A percentile compares a stretch with the other conserved stretches of the same genome.
Conservation (phyloP, 2,113 vertebrate species). For the Lophius piscatorius region DNA sequence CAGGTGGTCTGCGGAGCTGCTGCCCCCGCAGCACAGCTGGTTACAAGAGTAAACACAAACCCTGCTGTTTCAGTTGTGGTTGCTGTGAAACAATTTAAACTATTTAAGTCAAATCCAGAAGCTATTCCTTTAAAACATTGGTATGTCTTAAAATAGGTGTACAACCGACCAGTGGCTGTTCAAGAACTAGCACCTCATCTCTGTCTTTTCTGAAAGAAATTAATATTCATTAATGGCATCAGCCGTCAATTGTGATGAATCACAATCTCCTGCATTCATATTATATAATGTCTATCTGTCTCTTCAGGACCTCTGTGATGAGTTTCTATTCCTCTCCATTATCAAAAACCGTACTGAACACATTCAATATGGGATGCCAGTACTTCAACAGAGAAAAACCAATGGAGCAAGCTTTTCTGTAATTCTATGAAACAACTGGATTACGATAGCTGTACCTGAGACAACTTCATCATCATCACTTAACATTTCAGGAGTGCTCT, state of each 20-base stretch:
- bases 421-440: neutral
- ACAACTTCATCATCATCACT: too few species aligned
- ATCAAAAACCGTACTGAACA: neutral
- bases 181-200: too few species aligned
- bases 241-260: neutral
- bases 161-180: neutral
- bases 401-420: neutral
- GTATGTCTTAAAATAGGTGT: neutral
- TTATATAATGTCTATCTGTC: neutral
- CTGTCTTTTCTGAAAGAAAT: too few species aligned
- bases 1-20: slow-evolving; percentile 73
- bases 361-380: neutral
- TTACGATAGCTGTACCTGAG: neutral
- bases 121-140: neutral
- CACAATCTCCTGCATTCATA: neutral
- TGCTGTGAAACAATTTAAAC: slow-evolving; percentile 13
- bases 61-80: slow-evolving; percentile 24
- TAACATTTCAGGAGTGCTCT: too few species aligned
- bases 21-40: slow-evolving; percentile 67
- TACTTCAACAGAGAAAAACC: neutral
- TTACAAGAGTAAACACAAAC: slow-evolving; percentile 55
- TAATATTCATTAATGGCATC: neutral
- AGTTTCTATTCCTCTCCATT: neutral
- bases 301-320: too few species aligned
- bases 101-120: slow-evolving; percentile 1